Percentiles rank a stretch among this genome's conserved stretches.
Conservation (phyloP, 2,113 vertebrate species). For the Limnothrissa miodon region DNA sequence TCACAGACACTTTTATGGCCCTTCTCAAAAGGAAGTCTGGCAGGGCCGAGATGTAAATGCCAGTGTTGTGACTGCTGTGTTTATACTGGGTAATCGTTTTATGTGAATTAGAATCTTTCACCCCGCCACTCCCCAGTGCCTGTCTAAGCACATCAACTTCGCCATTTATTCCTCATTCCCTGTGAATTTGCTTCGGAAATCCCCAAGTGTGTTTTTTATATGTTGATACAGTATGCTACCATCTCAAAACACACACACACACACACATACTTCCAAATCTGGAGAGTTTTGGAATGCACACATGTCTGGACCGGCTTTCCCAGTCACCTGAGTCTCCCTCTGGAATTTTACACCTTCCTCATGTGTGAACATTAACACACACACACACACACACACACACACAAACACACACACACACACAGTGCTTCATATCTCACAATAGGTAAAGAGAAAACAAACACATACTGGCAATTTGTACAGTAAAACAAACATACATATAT, state of each 20-base stretch:
- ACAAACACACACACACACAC: background rate
- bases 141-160: background rate
- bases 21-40: background rate
- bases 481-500: background rate
- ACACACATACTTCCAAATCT: background rate
- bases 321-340: conserved; percentile 11
- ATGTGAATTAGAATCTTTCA: background rate
- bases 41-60: background rate
- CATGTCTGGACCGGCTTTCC: conserved; percentile 26
- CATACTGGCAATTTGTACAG: background rate
- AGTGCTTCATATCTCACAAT: background rate
- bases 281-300: conserved; percentile 12
- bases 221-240: background rate
- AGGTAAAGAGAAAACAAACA: background rate
- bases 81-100: background rate
- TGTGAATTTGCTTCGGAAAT: conserved; percentile 26
- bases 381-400: conserved; percentile 21
- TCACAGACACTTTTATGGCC: background rate
- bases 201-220: conserved; percentile 3
- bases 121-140: background rate
- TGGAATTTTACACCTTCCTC: conserved; percentile 28
- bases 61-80: background rate
- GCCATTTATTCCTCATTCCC: background rate
- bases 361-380: background rate
- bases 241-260: too few species aligned